Base-by-base conservation (phyloP, 2,888 invertebrate species). In the Brachypalpus laphriformis region DNA sequence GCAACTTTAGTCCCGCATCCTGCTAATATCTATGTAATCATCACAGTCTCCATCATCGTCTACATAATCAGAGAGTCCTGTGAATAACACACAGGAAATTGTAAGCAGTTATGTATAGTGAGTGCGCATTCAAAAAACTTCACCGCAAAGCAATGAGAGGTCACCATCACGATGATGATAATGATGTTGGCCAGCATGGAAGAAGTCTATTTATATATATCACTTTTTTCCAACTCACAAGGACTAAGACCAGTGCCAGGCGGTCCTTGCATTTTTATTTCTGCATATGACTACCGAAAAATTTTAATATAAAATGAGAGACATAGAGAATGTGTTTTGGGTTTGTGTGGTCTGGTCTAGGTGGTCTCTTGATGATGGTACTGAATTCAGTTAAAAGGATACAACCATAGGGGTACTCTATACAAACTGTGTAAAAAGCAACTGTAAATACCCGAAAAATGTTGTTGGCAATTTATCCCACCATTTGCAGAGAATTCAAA, bases 21-120 rank as follows among this genome's bases (percentile, higher is more conserved):
- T 66, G 72, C 54, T 77, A 78, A 78, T 83, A 77, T 74, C 68
- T 68, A 72, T 72, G 72, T 78, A 72, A 82, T 82, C 76, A 82
- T 56, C 56, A 31, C 28, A 28, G 51, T 70, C 56, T 16, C 22
- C 45, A 37, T 20, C 57, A 57, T 45, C 40, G 74, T 66, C 65
- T 63, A 37, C 59, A 54, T 74, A 68, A 74, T 82, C 75, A 82
- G 49, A 49, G 42, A 45, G 57, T 74, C 74, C 56, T 80, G 66
- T 54, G 40, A 25, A 81, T 75, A 75, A 71, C 28, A 71, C 57
- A 70, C 76, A 75, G 82, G 76, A 82, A 76, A 82, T 76, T 76
- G 65, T 56, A 51, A 81, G 59, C 65, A 80, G 49, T 47, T 47
- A 47, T 3, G 40, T 74, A 40, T 74, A 74, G 51, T 65, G 81